phyloP scores from a whole-genome alignment of 2,113 vertebrate genomes.

The Hemiscyllium ocellatum region DNA sequence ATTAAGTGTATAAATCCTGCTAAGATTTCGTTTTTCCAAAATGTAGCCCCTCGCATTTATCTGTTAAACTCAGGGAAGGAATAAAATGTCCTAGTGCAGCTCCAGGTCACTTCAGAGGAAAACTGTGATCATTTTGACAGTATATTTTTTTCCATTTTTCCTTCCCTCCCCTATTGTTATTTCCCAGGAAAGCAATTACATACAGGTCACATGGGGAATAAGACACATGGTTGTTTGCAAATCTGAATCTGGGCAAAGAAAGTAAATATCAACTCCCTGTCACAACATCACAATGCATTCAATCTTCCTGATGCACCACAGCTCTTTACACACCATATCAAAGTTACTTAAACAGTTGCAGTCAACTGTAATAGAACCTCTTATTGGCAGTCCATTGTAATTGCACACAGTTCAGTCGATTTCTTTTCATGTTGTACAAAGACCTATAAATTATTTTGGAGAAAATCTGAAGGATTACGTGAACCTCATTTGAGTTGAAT shows the following conservation, averaged over 20 bases:
- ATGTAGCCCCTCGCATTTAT: too few species aligned
- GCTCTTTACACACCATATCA: neutral
- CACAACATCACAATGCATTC: neutral
- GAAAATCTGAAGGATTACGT: neutral
- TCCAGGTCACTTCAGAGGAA: neutral
- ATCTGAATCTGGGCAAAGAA: neutral
- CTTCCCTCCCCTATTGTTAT: neutral
- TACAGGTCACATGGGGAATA: neutral
- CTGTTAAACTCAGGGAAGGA: neutral
- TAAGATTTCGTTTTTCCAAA: too few species aligned
- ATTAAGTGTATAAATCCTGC: too few species aligned
- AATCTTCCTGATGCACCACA: neutral
- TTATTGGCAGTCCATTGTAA: neutral
- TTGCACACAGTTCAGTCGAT: neutral
- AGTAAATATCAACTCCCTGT: neutral
- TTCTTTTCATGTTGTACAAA: neutral
- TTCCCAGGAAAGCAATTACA: neutral
- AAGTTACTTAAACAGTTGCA: neutral
- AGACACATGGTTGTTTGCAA: neutral
- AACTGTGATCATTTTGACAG: neutral
- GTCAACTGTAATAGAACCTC: neutral
- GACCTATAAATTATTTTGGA: neutral
- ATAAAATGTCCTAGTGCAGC: neutral
- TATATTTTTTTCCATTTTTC: neutral
- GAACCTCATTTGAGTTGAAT: neutral